Evolutionary conservation across 2,113 vertebrate genomes (phyloP).

Genomic region (Theristicus caerulescens): DNA sequence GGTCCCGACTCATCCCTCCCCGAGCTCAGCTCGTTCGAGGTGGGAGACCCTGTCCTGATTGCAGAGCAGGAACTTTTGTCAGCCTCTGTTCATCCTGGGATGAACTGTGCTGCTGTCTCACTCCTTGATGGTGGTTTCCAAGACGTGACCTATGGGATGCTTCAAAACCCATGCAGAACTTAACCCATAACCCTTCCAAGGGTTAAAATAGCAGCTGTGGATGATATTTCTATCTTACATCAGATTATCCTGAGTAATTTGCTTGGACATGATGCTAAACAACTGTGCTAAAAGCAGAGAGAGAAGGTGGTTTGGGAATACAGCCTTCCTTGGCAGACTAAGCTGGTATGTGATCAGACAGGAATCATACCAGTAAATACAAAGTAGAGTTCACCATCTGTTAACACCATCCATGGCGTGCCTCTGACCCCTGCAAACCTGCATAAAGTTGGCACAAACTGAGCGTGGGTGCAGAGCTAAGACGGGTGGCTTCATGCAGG

Average conservation of each 20-base stretch:
- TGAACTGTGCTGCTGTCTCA: background rate
- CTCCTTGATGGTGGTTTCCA: background rate
- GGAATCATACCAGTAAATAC: background rate
- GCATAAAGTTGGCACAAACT: background rate
- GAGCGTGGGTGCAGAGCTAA: background rate
- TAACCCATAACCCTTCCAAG: background rate
- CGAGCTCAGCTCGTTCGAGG: fast-evolving
- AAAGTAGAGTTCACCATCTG: background rate
- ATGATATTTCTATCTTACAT: background rate
- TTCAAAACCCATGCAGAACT: background rate
- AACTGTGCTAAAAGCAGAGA: background rate
- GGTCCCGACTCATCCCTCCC: background rate
- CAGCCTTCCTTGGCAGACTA: constrained; percentile 7
- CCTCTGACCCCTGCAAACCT: background rate
- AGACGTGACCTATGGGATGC: background rate
- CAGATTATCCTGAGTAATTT: background rate
- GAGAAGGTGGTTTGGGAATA: background rate
- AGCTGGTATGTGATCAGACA: background rate
- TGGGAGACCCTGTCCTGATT: background rate
- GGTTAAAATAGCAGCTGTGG: background rate
- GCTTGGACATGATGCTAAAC: background rate
- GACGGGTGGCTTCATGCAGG: background rate
- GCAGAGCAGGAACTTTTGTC: background rate
- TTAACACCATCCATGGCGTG: background rate
- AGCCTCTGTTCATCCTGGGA: background rate